Evolutionary conservation across 1,140 invertebrate genomes (phyloP), one percentile per base, ranked within the genome.

Genomic region (Zaprionus africanus): DNA sequence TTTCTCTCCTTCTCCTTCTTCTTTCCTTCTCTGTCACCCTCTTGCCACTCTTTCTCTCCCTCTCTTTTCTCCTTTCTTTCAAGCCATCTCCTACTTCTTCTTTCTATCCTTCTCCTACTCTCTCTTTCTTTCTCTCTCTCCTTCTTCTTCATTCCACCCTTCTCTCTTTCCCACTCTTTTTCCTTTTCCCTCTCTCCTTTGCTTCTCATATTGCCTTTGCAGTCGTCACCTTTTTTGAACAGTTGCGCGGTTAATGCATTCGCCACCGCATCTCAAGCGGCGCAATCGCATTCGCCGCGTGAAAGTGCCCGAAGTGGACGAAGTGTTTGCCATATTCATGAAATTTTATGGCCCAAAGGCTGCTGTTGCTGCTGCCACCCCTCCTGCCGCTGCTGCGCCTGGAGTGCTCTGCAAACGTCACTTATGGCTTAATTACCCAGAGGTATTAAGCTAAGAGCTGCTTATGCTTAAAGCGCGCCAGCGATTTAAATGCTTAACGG

Each of bases 341-440:
- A 78, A 86, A 68, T 76, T 76, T 76, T 66, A 76, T 72, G 56
- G 57, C 62, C 17, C 63, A 46, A 63, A 70, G 67, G 66, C 66
- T 49, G 43, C 41, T 41, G 49, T 5, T 46, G 54, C 41, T 24
- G 4, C 49, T 24, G 19, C 49, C 1, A 11, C 11, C 12, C 11
- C 12, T 5, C 22, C 12, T 13, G 24, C 24, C 1, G 5, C 11
- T 24, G 46, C 41, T 43, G 41, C 7, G 41, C 24, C 49, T 70
- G 70, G 38, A 76, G 73, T 70, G 73, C 41, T 76, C 6, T 34
- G 73, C 63, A 61, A 69, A 76, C 60, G 34, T 59, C 36, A 13
- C n/a, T 70, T 63, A 70, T 54, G 28, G 74, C 67, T 63, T 69
- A 80, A 69, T 76, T 76, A 70, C 79, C 73, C 79, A 79, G 86